Conservation (phyloP, 1,140 invertebrate genomes). For the Rhynchophorus ferrugineus region DNA sequence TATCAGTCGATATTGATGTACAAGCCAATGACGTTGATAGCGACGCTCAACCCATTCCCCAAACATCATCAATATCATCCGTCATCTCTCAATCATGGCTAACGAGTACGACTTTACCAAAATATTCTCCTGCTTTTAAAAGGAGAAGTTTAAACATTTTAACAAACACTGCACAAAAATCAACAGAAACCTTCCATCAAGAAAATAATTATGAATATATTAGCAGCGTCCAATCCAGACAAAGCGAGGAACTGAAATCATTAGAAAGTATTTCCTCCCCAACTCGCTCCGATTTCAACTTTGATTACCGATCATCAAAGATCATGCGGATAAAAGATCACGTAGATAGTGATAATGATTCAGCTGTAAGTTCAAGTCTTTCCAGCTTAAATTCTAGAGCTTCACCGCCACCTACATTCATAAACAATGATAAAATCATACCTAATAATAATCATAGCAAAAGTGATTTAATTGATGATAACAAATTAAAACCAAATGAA, state of each 20-base stretch:
- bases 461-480: too few species aligned
- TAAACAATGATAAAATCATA: constrained; percentile 22
- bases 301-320: constrained; percentile 42
- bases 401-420: constrained; percentile 52
- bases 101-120: constrained; percentile 51
- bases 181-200: constrained; percentile 40
- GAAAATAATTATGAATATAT: constrained; percentile 11
- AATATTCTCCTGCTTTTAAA: constrained; percentile 79
- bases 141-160: constrained; percentile 64
- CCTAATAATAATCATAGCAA: too few species aligned
- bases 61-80: constrained; percentile 1
- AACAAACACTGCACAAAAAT: constrained; percentile 41
- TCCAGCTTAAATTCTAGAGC: constrained; percentile 63
- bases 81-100: constrained; percentile 45
- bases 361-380: constrained; percentile 71
- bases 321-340: constrained; percentile 30
- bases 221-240: constrained; percentile 13
- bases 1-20: constrained; percentile 16
- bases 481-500: too few species aligned
- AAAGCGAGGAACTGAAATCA: constrained; percentile 43
- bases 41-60: not conserved
- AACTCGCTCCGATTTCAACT: constrained; percentile 47
- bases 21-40: constrained; percentile 11
- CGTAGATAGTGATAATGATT: constrained; percentile 79
- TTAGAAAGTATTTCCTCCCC: constrained; percentile 55